Evolutionary conservation across 1,140 invertebrate species (phyloP), one percentile per base, ranked within the genome.

Genomic region (Ostrea edulis): DNA sequence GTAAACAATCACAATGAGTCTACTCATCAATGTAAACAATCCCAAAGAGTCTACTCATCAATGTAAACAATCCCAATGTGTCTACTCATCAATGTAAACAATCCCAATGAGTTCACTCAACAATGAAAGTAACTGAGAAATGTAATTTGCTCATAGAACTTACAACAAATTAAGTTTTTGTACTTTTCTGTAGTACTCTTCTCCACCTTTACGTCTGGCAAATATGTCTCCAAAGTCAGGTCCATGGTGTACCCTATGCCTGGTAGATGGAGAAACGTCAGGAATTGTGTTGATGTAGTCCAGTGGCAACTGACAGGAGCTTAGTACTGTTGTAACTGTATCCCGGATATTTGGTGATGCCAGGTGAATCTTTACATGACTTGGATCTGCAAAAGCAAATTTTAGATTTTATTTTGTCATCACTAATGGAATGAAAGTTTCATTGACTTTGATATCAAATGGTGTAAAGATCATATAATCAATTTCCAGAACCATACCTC

Each of bases 191-290:
- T 71, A 77, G 22, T 62, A 29, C n/a, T 51, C 82, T 35, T 88
- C 85, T 7, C 87, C 68, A 14, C 90, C 90, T 54, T 90, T 87
- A 52, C 84, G 44, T 51, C 87, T 86, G 1, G 88, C 89, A 25
- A 90, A 91, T 22, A 88, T 89, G 22, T 87, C 82, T 62, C 90
- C 90, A 51, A 88, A 91, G 12, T 88, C 87, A 14, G 89, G 90
- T 85, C 91, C 89, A 90, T 90, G 91, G 12, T 90, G 29, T 17
- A 92, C 89, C 53, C 86, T 88, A 44, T 87, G 87, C 17, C 20
- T 29, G 11, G 29, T 54, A 51, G 51, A 81, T n/a, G 11, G 2
- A 25, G 53, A 51, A 22, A 55, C 53, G 51, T 86, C 54, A 17
- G 85, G 53, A 29, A 85, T 68, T 52, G 62, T 85, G 58, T 85